phyloP scores from a whole-genome alignment of 2,888 invertebrate species.

The Parnassius smintheus region DNA sequence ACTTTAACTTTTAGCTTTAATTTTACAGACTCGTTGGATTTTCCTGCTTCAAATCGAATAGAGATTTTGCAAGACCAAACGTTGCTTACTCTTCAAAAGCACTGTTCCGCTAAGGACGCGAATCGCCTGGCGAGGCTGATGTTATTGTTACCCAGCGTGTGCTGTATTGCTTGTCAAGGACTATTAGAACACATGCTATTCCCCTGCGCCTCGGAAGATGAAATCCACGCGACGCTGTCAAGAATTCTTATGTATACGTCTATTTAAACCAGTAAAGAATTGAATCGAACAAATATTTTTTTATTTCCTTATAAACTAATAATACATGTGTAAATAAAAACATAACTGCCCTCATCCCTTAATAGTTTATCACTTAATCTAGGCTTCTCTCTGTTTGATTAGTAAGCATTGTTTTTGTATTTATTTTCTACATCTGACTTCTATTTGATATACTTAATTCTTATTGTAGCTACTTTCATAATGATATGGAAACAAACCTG shows the following conservation, averaged over 20 bases:
- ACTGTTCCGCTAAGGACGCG: slow-evolving; percentile 76
- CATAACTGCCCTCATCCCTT: no score
- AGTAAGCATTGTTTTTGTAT: no score
- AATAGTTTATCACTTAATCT: no score
- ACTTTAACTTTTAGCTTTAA: no score
- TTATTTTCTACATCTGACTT: no score
- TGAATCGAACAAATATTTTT: no score
- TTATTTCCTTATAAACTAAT: no score
- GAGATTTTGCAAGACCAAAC: slow-evolving; percentile 90
- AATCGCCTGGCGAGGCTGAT: slow-evolving; percentile 87
- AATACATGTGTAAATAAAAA: no score
- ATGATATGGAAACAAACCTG: no score
- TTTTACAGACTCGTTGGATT: slow-evolving; percentile 48
- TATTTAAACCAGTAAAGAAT: slow-evolving; percentile 29
- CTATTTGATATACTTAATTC: no score
- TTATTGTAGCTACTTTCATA: no score
- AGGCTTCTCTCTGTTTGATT: no score
- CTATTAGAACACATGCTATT: slow-evolving; percentile 86
- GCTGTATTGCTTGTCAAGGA: slow-evolving; percentile 53
- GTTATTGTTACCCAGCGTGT: slow-evolving; percentile 85
- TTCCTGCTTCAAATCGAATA: slow-evolving; percentile 60
- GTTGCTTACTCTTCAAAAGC: slow-evolving; percentile 87
- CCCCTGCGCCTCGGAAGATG: slow-evolving; percentile 80
- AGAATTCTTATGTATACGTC: slow-evolving; percentile 60
- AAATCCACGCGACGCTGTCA: slow-evolving; percentile 53